phyloP scores from a whole-genome alignment of 2,888 invertebrate species.

The Volucella inflata region DNA sequence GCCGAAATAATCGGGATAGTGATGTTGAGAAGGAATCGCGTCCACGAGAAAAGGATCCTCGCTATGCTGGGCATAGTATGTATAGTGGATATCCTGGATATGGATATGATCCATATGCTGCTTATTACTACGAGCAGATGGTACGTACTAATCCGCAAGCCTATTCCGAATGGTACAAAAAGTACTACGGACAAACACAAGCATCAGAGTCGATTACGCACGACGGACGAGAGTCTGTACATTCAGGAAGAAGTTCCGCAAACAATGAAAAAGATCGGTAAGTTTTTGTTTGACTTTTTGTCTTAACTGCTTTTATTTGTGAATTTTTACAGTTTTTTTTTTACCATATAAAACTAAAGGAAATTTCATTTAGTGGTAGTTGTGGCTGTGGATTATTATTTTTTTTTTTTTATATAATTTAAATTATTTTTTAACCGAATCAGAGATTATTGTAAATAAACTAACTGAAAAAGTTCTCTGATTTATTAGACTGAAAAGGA shows the following conservation, averaged over 20 bases:
- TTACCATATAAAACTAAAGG: constrained; percentile 31
- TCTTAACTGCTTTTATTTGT: constrained; percentile 16
- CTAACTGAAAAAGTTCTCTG: constrained; percentile 23
- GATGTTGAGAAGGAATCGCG: constrained; percentile 80
- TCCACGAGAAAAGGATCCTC: constrained; percentile 77
- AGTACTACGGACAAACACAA: constrained; percentile 85
- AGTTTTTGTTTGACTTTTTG: constrained; percentile 78
- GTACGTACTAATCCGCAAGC: constrained; percentile 91
- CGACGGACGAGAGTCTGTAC: constrained; percentile 91
- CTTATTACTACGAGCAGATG: constrained; percentile 90
- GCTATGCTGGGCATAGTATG: constrained; percentile 77
- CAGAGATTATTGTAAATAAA: constrained; percentile 49
- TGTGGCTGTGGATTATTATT: constrained; percentile 56
- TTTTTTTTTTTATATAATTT: constrained; percentile 13
- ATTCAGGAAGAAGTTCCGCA: constrained; percentile 92
- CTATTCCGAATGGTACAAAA: constrained; percentile 91
- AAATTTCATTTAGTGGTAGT: constrained; percentile 42
- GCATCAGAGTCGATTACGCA: constrained; percentile 68
- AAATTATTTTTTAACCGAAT: background rate
- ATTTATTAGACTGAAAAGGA: background rate
- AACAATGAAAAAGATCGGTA: constrained; percentile 88
- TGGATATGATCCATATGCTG: constrained; percentile 86
- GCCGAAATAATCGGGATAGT: constrained; percentile 81
- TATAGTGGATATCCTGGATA: constrained; percentile 78
- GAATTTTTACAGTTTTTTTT: constrained; percentile 34